Evolutionary conservation across 2,888 invertebrate genomes (phyloP).

Genomic region (Zhuqinia jingwanae): DNA sequence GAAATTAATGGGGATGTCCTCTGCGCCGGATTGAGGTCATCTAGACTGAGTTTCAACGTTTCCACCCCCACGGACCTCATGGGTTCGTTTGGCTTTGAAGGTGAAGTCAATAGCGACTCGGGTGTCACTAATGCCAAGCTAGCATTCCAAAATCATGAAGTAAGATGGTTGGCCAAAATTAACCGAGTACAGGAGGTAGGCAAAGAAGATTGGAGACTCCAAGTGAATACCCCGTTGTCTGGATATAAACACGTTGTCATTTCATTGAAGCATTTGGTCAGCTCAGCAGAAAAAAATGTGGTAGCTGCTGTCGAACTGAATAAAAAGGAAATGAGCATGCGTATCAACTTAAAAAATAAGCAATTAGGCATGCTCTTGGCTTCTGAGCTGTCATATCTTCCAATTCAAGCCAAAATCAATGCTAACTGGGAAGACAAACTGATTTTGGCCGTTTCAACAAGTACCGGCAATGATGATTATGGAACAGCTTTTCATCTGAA

Average conservation of each 20-base stretch:
- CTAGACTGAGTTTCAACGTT: conserved; percentile 71
- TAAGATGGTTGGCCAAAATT: conserved; percentile 73
- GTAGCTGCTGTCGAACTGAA: conserved; percentile 32
- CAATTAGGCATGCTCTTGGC: conserved; percentile 48
- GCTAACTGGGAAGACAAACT: conserved; percentile 46
- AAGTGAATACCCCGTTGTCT: conserved; percentile 73
- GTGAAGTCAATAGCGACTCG: conserved; percentile 50
- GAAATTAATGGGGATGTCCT: conserved; percentile 73
- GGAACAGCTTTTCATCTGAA: conserved; percentile 56
- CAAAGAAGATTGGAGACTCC: conserved; percentile 65
- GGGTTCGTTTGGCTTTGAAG: conserved; percentile 66
- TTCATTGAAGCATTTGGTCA: conserved; percentile 43
- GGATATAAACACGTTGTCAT: conserved; percentile 73
- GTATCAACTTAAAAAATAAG: neutral
- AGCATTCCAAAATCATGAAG: conserved; percentile 76
- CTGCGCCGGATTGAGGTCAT: conserved; percentile 65
- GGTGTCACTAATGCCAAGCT: conserved; percentile 44
- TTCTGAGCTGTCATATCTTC: conserved; percentile 58
- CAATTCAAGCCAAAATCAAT: conserved; percentile 52
- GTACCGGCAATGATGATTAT: conserved; percentile 64
- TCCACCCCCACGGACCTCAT: conserved; percentile 74
- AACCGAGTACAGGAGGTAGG: conserved; percentile 61
- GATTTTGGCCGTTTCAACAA: conserved; percentile 51
- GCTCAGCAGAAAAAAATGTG: conserved; percentile 38
- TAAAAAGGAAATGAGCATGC: conserved; percentile 63